phyloP scores from a whole-genome alignment of 2,888 invertebrate genomes.

The Augochlorella aurata region DNA sequence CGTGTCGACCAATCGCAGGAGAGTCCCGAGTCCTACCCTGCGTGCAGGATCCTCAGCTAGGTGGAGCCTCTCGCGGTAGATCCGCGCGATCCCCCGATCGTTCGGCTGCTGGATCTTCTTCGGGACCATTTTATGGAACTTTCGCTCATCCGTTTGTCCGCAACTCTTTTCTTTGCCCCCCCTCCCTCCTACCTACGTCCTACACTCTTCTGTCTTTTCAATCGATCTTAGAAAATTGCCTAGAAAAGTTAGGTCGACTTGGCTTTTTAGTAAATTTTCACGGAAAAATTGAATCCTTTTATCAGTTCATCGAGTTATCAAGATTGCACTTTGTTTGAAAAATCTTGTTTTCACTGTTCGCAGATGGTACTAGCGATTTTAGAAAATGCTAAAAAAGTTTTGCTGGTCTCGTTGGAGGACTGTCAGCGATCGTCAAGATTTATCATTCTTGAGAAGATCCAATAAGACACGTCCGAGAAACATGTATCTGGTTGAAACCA shows the following conservation, averaged over 20 bases:
- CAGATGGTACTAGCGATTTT: no score
- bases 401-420: not conserved
- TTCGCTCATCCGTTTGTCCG: slow-evolving; percentile 30
- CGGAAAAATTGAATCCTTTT: not conserved
- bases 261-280: not conserved
- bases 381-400: no score
- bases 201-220: no score
- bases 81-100: slow-evolving; percentile 59
- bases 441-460: not conserved
- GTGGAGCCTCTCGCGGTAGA: slow-evolving; percentile 68
- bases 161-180: not conserved
- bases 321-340: not conserved
- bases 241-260: no score
- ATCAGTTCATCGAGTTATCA: not conserved
- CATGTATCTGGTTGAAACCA: not conserved
- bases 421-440: not conserved
- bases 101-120: slow-evolving; percentile 37
- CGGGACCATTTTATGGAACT: slow-evolving; percentile 39
- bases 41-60: slow-evolving; percentile 62
- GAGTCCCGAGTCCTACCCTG: slow-evolving; percentile 59
- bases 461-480: not conserved
- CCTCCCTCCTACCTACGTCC: not conserved
- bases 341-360: not conserved
- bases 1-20: slow-evolving; percentile 69
- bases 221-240: no score